These are phyloP conservation scores for Osmerus eperlanus DNA, from an alignment of 2,113 vertebrate species.

Conservation along the genomic window DNA sequence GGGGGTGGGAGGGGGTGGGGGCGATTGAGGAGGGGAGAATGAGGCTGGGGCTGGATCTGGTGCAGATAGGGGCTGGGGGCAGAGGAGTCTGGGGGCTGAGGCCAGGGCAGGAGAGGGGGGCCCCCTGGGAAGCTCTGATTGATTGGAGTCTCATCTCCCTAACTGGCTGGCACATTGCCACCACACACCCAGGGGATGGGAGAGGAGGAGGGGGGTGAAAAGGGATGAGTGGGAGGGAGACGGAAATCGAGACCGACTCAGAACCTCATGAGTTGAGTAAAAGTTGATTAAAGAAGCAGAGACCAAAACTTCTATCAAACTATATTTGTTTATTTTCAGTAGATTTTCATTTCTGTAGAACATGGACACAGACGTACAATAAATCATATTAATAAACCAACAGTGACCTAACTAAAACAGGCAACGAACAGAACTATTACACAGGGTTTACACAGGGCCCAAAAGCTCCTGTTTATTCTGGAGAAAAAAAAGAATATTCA, in stretches of 20 bases:
- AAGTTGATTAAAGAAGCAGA: conserved; percentile 19
- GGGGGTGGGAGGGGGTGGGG: no score
- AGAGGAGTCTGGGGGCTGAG: neutral
- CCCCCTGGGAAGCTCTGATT: conserved; percentile 71
- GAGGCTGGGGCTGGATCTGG: no score
- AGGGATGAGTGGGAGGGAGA: conserved; percentile 34
- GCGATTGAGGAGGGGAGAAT: no score
- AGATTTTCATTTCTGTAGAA: conserved; percentile 44
- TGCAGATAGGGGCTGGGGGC: no score
- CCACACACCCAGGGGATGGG: conserved; percentile 50
- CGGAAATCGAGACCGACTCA: neutral
- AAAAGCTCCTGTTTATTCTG: conserved; percentile 39
- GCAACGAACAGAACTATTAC: conserved; percentile 30
- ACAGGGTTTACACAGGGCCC: conserved; percentile 17
- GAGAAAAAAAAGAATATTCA: conserved; percentile 33
- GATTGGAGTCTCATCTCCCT: conserved; percentile 81
- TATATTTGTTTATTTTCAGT: conserved; percentile 69
- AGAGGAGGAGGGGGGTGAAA: conserved; percentile 42
- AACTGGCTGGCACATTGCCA: conserved; percentile 76
- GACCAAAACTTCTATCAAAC: conserved; percentile 61
- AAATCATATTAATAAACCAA: conserved; percentile 41
- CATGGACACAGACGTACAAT: conserved; percentile 34
- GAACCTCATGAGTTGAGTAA: neutral
- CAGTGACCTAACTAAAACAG: conserved; percentile 46
- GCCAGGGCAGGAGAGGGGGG: neutral